A percentile compares a stretch with the other conserved stretches of the same genome.
Evolutionary conservation across 37 sponge, comb jelly and placozoan species (phyloP).

Genomic region (Spongia lamella): DNA sequence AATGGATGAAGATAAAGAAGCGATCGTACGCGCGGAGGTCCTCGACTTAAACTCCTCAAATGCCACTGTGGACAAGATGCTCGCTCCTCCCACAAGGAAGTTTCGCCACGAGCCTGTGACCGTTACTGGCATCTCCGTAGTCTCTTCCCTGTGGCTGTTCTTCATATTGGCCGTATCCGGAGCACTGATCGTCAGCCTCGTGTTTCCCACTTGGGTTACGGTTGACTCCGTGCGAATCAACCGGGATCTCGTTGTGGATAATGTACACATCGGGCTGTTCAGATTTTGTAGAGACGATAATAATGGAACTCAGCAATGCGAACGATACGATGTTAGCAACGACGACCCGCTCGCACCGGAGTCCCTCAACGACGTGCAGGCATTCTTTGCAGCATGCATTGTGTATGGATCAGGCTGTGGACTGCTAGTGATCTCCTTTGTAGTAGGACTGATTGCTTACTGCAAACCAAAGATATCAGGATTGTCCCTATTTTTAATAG

Average conservation of each 20-base stretch:
- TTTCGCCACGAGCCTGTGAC: constrained; percentile 62
- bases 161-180: constrained; percentile 10
- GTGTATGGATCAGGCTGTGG: constrained; percentile 50
- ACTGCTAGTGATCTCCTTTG: constrained; percentile 60
- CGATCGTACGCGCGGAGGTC: too few species aligned
- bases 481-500: constrained; percentile 42
- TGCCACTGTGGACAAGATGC: neutral
- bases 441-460: constrained; percentile 53
- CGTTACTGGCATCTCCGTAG: constrained; percentile 59
- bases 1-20: too few species aligned
- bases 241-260: neutral
- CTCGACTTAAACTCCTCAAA: too few species aligned
- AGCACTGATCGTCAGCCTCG: constrained; percentile 53
- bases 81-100: neutral
- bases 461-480: constrained; percentile 51
- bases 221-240: neutral
- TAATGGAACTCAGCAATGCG: too few species aligned
- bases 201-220: constrained; percentile 41
- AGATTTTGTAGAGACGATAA: constrained; percentile 14
- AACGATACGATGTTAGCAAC: too few species aligned
- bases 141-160: constrained; percentile 57
- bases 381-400: constrained; percentile 47
- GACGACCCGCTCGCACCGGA: too few species aligned
- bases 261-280: constrained; percentile 44
- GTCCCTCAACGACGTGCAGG: constrained; percentile 2